A percentile compares a stretch with the other conserved stretches of the same genome.
These are phyloP conservation scores for Manis crassicaudata DNA, from an alignment of 2,797 vertebrate species.

Conservation along the genomic window DNA sequence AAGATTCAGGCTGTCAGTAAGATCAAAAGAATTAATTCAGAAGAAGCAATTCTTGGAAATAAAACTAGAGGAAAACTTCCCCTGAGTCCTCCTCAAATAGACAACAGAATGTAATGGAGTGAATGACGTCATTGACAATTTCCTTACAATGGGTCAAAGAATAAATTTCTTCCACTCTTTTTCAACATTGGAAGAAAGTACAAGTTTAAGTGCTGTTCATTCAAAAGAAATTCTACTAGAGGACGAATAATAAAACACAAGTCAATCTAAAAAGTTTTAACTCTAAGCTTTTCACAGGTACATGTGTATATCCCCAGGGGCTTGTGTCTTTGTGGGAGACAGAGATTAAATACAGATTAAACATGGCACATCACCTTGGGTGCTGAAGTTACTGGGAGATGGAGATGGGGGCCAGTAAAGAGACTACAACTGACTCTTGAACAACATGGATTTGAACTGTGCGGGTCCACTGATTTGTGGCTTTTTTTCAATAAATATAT, in stretches of 20 bases:
- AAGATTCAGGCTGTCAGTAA: background rate
- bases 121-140: conserved; percentile 24
- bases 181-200: background rate
- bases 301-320: background rate
- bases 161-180: background rate
- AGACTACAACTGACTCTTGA: background rate
- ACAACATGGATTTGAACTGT: too few species aligned
- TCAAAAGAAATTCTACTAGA: conserved; percentile 39
- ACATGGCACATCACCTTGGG: background rate
- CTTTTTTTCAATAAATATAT: too few species aligned
- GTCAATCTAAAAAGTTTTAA: background rate
- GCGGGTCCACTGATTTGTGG: too few species aligned
- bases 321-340: background rate
- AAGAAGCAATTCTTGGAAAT: conserved; percentile 44
- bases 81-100: background rate
- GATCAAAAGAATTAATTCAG: conserved; percentile 15
- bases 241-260: conserved; percentile 2
- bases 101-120: conserved; percentile 12
- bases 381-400: conserved; percentile 17
- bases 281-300: background rate
- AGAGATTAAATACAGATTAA: conserved; percentile 23
- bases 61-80: background rate
- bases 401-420: background rate
- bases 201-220: background rate
- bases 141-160: background rate